These are phyloP conservation scores for Nephrotoma guestfalica DNA, from an alignment of 2,888 invertebrate genomes.

Conservation along the genomic window DNA sequence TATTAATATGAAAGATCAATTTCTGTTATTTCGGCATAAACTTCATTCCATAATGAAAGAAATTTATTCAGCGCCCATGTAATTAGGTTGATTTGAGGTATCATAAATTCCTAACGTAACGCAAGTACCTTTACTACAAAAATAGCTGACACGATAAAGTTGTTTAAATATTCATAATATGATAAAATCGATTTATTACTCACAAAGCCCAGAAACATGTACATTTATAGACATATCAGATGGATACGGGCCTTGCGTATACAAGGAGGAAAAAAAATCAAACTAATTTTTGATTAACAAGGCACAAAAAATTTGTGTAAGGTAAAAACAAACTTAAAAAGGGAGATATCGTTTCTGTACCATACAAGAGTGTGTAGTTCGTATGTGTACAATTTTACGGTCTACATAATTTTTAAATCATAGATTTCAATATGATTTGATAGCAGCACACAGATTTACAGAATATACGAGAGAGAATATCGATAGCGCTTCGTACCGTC, in stretches of 20 bases:
- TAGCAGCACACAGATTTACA: not conserved
- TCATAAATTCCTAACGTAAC: not conserved
- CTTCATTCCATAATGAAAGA: too few species aligned
- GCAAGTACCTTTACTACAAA: not conserved
- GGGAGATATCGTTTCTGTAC: not conserved
- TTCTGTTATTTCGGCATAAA: too few species aligned
- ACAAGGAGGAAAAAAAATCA: not conserved
- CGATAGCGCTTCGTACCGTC: not conserved
- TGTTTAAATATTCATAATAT: not conserved
- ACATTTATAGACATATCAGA: not conserved
- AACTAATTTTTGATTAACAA: not conserved
- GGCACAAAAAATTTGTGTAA: not conserved
- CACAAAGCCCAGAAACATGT: not conserved
- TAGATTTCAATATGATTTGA: not conserved
- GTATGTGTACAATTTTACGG: not conserved
- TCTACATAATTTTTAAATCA: not conserved
- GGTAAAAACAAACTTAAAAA: not conserved
- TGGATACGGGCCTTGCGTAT: not conserved
- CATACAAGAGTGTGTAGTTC: not conserved
- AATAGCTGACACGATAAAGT: not conserved
- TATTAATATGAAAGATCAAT: too few species aligned
- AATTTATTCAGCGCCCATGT: too few species aligned
- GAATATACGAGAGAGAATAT: not conserved
- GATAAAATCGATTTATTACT: not conserved
- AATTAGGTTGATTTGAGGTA: not conserved